phyloP scores from a whole-genome alignment of 2,113 vertebrate species.

The Cyanoliseus patagonus region DNA sequence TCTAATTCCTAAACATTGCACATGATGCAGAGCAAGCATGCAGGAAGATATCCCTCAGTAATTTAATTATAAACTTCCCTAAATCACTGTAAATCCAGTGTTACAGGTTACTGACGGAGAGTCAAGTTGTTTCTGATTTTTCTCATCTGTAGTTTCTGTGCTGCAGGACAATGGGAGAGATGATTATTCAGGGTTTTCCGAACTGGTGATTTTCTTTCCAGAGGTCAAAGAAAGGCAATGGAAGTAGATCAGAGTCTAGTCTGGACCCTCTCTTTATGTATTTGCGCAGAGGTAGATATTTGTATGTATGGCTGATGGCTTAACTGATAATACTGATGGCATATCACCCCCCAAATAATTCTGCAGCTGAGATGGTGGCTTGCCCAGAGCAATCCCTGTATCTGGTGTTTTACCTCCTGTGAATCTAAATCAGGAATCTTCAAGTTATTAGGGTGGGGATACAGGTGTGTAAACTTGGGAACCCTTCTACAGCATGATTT shows the following conservation, averaged over 20 bases:
- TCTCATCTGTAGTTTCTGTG: not conserved
- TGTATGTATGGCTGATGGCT: slow-evolving; percentile 28
- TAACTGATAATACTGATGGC: slow-evolving; percentile 31
- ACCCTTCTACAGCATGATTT: not conserved
- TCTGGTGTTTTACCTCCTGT: not conserved
- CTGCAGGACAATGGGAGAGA: not conserved
- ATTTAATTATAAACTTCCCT: not conserved
- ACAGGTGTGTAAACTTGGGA: not conserved
- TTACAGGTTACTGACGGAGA: not conserved
- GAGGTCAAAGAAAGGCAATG: slow-evolving; percentile 17
- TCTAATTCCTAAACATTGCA: not conserved
- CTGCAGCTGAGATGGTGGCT: not conserved
- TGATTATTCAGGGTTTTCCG: not conserved
- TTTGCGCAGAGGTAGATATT: not conserved
- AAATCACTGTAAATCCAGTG: not conserved
- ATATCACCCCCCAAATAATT: slow-evolving; percentile 14
- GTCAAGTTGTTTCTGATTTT: not conserved
- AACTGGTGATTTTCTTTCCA: slow-evolving; percentile 4
- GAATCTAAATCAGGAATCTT: slow-evolving; percentile 34
- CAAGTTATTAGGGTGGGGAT: not conserved
- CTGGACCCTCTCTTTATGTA: not conserved
- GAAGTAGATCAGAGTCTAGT: slow-evolving; percentile 19
- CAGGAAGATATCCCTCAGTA: not conserved
- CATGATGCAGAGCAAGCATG: not conserved
- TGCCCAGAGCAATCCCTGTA: slow-evolving; percentile 25